phyloP scores from a whole-genome alignment of 1,140 invertebrate species.

The Anadara kagoshimensis region DNA sequence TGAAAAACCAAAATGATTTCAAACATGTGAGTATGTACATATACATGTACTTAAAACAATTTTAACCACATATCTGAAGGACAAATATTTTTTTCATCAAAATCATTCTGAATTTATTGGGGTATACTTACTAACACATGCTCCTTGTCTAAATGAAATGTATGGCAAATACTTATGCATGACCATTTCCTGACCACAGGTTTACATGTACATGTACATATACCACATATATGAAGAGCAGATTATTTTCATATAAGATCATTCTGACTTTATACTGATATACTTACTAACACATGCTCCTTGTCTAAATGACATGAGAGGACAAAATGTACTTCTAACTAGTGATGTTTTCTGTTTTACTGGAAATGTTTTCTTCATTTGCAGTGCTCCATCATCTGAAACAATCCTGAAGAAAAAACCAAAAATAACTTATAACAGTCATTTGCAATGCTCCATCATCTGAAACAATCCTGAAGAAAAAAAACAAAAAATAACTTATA shows the following conservation, averaged over 20 bases:
- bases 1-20: too few relatives aligned
- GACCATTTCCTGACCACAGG: too few relatives aligned
- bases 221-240: neutral
- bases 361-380: slow-evolving; percentile 80
- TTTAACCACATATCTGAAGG: too few relatives aligned
- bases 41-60: too few relatives aligned
- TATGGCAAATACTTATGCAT: too few relatives aligned
- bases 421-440: neutral
- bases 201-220: neutral
- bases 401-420: slow-evolving; percentile 76
- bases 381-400: slow-evolving; percentile 80
- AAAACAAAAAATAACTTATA: too few relatives aligned
- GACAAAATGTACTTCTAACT: slow-evolving; percentile 88
- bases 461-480: slow-evolving; percentile 78
- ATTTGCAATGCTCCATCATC: slow-evolving; percentile 79
- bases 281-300: slow-evolving; percentile 84
- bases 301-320: slow-evolving; percentile 85
- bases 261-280: too few relatives aligned
- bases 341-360: slow-evolving; percentile 79
- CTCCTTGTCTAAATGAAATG: too few relatives aligned
- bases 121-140: slow-evolving; percentile 81
- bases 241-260: too few relatives aligned
- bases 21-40: too few relatives aligned
- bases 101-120: too few relatives aligned
- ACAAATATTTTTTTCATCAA: too few relatives aligned